Evolutionary conservation across 1,140 invertebrate species (phyloP).

Genomic region (Lordiphosa collinella): DNA sequence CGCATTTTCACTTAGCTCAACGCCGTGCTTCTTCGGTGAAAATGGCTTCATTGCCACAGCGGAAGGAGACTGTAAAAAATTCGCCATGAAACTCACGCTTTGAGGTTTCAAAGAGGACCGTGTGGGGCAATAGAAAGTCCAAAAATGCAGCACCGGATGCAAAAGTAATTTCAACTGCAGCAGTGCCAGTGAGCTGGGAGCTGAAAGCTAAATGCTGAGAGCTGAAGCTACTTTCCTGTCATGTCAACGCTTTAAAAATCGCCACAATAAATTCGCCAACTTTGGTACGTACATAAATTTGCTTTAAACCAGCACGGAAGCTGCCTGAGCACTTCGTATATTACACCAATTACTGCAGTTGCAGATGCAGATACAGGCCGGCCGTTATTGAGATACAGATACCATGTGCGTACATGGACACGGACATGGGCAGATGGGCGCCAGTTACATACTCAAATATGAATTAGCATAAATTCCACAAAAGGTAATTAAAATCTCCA

Average conservation of each 20-base stretch:
- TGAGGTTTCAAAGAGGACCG: conserved; percentile 58
- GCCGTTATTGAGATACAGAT: conserved; percentile 36
- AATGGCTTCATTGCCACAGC: conserved; percentile 55
- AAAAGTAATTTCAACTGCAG: conserved; percentile 68
- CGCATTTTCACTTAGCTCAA: conserved; percentile 68
- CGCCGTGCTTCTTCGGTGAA: conserved; percentile 14
- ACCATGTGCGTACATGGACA: conserved; percentile 5
- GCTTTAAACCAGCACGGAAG: neutral
- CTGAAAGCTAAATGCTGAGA: conserved; percentile 24
- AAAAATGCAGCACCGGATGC: conserved; percentile 69
- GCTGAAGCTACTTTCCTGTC: conserved; percentile 1
- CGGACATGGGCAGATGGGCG: conserved; percentile 30
- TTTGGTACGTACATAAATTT: conserved; percentile 14
- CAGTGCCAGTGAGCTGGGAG: too few relatives aligned
- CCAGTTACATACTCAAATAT: conserved; percentile 68
- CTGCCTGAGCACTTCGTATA: conserved; percentile 5
- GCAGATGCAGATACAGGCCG: conserved; percentile 26
- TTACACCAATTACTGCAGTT: conserved; percentile 15
- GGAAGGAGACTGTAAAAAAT: conserved; percentile 67
- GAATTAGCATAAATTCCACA: conserved; percentile 71
- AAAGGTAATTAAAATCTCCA: conserved; percentile 71
- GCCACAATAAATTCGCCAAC: conserved; percentile 4
- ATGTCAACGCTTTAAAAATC: conserved; percentile 21
- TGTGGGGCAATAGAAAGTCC: conserved; percentile 49
- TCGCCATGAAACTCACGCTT: conserved; percentile 67